Conservation (phyloP, 2,888 invertebrate genomes). For the Vandiemenella viatica region DNA sequence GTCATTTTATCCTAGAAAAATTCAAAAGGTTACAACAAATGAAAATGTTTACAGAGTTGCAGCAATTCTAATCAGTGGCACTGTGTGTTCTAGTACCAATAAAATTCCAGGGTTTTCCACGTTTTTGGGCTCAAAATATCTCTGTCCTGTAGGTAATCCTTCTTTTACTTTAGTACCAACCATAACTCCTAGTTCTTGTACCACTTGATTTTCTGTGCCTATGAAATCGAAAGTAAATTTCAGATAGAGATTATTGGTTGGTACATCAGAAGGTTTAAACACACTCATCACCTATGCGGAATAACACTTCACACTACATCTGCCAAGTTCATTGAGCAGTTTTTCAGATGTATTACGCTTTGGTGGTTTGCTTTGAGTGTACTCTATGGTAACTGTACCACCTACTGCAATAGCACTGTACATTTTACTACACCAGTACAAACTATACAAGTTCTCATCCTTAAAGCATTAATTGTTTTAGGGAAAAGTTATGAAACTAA, state of each 20-base stretch:
- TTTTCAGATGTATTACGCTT: not conserved
- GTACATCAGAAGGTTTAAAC: not conserved
- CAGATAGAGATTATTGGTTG: not conserved
- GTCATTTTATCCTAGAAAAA: not conserved
- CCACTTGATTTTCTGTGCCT: not conserved
- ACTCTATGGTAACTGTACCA: not conserved
- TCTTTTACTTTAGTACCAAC: not conserved
- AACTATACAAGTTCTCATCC: too few relatives aligned
- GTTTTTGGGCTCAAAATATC: not conserved
- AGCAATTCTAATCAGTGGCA: not conserved
- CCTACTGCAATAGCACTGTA: not conserved
- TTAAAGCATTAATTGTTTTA: not conserved
- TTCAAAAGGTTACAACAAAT: not conserved
- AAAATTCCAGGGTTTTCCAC: not conserved
- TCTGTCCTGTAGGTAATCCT: not conserved
- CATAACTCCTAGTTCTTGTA: not conserved
- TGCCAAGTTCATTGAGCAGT: not conserved
- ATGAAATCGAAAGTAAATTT: not conserved
- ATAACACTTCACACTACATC: not conserved
- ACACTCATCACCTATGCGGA: not conserved
- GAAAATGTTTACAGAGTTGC: not conserved
- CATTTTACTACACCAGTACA: not conserved
- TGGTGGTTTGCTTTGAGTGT: slow-evolving; percentile 1
- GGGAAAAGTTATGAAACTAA: not conserved
- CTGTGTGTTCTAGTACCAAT: not conserved